Base-by-base conservation (phyloP, 2,113 vertebrate species). In the Varanus komodoensis region DNA sequence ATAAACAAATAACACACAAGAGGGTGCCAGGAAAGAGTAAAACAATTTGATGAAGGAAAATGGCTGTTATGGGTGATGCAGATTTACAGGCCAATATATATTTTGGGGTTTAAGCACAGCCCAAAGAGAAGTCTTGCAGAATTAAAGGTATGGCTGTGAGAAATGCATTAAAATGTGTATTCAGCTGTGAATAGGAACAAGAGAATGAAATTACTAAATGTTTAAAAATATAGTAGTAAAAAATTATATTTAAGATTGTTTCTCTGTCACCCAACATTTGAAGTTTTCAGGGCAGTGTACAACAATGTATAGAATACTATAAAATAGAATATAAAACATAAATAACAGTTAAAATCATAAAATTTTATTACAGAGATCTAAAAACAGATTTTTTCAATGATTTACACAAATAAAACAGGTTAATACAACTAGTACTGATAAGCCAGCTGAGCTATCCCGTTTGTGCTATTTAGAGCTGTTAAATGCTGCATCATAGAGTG, bases 1-100 rank as follows among this genome's bases (percentile, higher is more conserved):
- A 95, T 96, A 96, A 96, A 95, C 94, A 96, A 97, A 94, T 90
- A 95, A 80, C 57, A 79, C 57, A 29, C 11, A 52, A 69, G 83
- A 92, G 86, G 92, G 85, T 96, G 93, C 93, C 88, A 94, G 94
- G 93, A 95, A 94, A 82, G 92, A 93, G 80, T 23, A 80, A 94
- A 94, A 90, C 91, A 71, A 50, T 91, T 95, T 91, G 79, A 80
- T 94, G 79, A 23, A 86, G 84, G 74, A 95, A 95, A 95, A 48
- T 25, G 85, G n/a, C 64, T 91, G 80, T 91, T 54, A 87, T 64
- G 69, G 87, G 87, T 89, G 48, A 82, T 6, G 52, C 23, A 91
- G 81, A 83, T 93, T 95, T 89, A 89, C 48, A 90, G 44, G 4
- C 64, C 91, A 44, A 27, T 21, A 29, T 19, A 27, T 84, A 15